Conservation (phyloP, 2,113 vertebrate species). For the Toxostoma redivivum region DNA sequence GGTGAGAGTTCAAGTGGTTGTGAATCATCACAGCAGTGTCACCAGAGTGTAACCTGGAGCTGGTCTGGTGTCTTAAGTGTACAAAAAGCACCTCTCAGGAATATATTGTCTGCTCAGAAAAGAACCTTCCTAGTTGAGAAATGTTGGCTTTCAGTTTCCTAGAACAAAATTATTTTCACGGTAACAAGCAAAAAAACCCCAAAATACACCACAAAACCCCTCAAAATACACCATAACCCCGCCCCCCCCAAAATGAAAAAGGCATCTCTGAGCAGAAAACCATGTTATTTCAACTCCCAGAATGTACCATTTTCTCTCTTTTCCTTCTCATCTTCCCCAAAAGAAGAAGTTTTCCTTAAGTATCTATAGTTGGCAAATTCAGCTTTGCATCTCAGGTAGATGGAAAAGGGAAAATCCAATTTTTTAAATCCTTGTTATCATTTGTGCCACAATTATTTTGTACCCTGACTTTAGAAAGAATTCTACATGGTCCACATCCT, state of each 20-base stretch:
- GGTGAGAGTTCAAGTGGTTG: background rate
- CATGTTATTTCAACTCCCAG: background rate
- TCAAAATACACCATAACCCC: background rate
- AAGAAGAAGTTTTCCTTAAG: background rate
- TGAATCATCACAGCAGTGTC: background rate
- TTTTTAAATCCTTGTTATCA: background rate
- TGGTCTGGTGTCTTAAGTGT: rapidly evolving
- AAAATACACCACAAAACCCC: background rate
- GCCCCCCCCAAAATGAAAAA: background rate
- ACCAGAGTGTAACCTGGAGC: background rate
- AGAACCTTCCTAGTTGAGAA: background rate
- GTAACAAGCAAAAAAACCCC: background rate
- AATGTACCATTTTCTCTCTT: background rate
- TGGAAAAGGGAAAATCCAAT: background rate
- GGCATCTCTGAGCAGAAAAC: background rate
- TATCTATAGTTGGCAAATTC: rapidly evolving
- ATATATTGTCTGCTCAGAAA: background rate
- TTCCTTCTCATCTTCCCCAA: background rate
- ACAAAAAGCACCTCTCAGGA: background rate
- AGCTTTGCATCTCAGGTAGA: background rate
- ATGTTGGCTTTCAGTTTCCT: background rate
- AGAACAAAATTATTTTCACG: background rate
- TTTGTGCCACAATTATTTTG: background rate
- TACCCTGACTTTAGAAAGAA: background rate
- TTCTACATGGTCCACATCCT: too few relatives aligned